Evolutionary conservation across 2,113 vertebrate species (phyloP).

Genomic region (Xerus inauris): DNA sequence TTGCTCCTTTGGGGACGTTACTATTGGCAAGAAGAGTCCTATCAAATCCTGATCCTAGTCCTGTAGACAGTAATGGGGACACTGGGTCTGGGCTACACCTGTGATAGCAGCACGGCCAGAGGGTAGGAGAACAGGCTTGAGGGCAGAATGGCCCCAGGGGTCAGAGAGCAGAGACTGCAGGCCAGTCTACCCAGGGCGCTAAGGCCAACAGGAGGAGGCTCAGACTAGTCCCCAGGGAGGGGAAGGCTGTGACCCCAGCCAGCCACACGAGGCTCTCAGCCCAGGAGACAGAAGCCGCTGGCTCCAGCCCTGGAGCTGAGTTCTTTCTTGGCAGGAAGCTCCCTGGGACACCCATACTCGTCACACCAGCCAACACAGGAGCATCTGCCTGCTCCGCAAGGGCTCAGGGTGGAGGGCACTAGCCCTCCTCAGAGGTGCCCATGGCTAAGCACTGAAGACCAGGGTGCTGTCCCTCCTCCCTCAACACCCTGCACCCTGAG

Average conservation of each 20-base stretch:
- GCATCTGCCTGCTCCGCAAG: not conserved
- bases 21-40: not conserved
- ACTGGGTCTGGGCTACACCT: fast-evolving
- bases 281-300: not conserved
- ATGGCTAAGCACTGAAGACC: too few species aligned
- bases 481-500: not conserved
- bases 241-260: not conserved
- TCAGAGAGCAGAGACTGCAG: not conserved
- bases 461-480: not conserved
- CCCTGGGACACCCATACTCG: fast-evolving
- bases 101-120: not conserved
- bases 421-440: too few species aligned
- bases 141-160: not conserved
- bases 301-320: fast-evolving
- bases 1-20: too few species aligned
- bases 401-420: too few species aligned
- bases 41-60: fast-evolving
- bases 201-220: not conserved
- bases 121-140: not conserved
- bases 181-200: not conserved
- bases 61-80: not conserved
- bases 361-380: fast-evolving
- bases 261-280: not conserved
- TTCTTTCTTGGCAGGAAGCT: not conserved
- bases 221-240: not conserved